Conservation (phyloP, 2,113 vertebrate genomes). For the Crypturellus undulatus region DNA sequence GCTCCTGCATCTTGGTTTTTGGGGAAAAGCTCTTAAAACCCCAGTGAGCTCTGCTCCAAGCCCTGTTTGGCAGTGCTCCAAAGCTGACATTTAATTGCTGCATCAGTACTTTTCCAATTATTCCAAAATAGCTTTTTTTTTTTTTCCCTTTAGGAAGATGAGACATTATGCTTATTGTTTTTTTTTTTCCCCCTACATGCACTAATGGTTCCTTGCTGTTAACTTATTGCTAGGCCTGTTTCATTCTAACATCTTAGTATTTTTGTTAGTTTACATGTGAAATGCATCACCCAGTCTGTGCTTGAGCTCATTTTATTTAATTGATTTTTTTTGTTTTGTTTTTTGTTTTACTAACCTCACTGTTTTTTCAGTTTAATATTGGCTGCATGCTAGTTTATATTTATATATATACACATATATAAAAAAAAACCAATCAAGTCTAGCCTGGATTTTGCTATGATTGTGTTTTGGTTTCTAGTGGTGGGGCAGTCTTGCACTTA, state of each 20-base stretch:
- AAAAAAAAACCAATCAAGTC: slow-evolving; percentile 84
- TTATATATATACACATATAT: slow-evolving; percentile 71
- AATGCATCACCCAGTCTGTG: slow-evolving; percentile 92
- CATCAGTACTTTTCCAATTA: slow-evolving; percentile 34
- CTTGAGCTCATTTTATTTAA: slow-evolving; percentile 83
- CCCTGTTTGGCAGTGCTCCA: neutral
- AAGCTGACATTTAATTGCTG: slow-evolving; percentile 78
- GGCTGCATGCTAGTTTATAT: slow-evolving; percentile 86
- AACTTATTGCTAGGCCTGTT: slow-evolving; percentile 91
- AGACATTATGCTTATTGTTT: slow-evolving; percentile 89
- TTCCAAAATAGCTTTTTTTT: slow-evolving; percentile 17
- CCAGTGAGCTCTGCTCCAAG: neutral
- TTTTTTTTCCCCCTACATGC: slow-evolving; percentile 84
- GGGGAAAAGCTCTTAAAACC: neutral
- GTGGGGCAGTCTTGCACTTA: slow-evolving; percentile 90
- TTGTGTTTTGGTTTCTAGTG: slow-evolving; percentile 89
- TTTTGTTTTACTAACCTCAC: slow-evolving; percentile 91
- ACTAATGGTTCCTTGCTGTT: slow-evolving; percentile 91
- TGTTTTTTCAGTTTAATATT: slow-evolving; percentile 93
- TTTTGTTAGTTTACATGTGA: slow-evolving; percentile 89
- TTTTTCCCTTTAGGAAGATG: slow-evolving; percentile 79
- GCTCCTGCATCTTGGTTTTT: neutral
- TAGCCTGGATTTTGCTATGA: slow-evolving; percentile 94
- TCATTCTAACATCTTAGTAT: slow-evolving; percentile 87
- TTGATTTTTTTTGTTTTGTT: slow-evolving; percentile 71